These are phyloP conservation scores for Apteryx owenii DNA, from an alignment of 2,113 vertebrate genomes.

Conservation along the genomic window DNA sequence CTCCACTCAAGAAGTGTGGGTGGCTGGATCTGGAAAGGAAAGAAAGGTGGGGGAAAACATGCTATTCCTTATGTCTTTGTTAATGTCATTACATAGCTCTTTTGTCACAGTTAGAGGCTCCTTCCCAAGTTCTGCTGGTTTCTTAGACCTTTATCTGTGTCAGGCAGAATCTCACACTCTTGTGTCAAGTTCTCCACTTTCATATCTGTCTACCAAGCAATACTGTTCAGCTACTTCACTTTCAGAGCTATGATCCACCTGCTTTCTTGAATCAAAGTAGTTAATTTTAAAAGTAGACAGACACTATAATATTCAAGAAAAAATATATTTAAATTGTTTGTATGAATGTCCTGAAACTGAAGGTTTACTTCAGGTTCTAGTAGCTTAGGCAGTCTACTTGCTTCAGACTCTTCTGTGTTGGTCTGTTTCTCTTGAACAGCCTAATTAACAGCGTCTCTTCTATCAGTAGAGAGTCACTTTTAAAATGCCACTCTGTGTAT, in stretches of 20 bases:
- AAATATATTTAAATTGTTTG: neutral
- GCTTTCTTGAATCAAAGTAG: neutral
- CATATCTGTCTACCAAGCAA: neutral
- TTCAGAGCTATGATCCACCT: neutral
- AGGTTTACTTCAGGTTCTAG: neutral
- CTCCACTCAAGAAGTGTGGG: neutral
- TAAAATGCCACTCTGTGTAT: neutral
- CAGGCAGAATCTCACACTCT: neutral
- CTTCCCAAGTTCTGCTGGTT: neutral
- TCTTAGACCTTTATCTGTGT: neutral
- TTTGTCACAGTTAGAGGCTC: neutral
- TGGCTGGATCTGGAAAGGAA: neutral
- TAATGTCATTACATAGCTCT: neutral
- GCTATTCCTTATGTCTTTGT: neutral
- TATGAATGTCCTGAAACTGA: neutral
- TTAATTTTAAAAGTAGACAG: neutral
- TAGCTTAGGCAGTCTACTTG: neutral
- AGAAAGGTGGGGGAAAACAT: neutral
- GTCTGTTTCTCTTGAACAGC: neutral
- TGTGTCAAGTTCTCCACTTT: neutral
- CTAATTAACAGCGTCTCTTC: neutral
- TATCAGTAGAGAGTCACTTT: neutral
- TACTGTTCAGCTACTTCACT: neutral
- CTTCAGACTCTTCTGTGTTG: neutral
- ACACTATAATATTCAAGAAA: neutral